phyloP scores from a whole-genome alignment of 2,888 invertebrate species.

The Pemphredon lugubris region DNA sequence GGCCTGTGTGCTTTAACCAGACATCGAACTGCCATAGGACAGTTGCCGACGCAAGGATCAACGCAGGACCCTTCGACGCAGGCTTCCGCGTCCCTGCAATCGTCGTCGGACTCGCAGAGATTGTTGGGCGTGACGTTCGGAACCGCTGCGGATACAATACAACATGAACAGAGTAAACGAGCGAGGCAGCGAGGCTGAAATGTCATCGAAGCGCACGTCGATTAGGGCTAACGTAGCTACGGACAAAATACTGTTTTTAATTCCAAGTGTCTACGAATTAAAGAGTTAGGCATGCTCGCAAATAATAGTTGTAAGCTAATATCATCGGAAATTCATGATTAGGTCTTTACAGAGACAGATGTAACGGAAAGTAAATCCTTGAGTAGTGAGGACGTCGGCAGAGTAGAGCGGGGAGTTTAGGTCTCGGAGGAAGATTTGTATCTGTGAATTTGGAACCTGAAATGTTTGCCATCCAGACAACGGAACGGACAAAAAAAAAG shows the following conservation, averaged over 20 bases:
- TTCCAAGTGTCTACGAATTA: conserved; percentile 64
- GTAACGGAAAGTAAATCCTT: conserved; percentile 77
- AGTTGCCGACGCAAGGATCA: conserved; percentile 90
- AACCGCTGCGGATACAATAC: conserved; percentile 81
- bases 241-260: conserved; percentile 46
- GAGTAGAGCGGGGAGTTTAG: conserved; percentile 62
- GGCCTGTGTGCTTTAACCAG: conserved; percentile 92
- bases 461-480: conserved; percentile 58
- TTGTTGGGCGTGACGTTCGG: conserved; percentile 81
- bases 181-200: conserved; percentile 42
- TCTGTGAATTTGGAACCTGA: conserved; percentile 60
- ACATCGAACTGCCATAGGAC: conserved; percentile 89
- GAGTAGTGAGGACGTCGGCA: conserved; percentile 63
- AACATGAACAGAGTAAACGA: conserved; percentile 70
- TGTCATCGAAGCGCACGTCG: conserved; percentile 40
- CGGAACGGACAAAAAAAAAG: conserved; percentile 30
- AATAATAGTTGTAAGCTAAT: conserved; percentile 64
- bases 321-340: conserved; percentile 64
- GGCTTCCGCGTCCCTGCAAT: conserved; percentile 91
- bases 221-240: conserved; percentile 67
- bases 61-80: conserved; percentile 92
- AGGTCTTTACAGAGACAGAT: conserved; percentile 80
- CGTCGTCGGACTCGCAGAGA: conserved; percentile 91
- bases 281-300: conserved; percentile 67
- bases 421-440: conserved; percentile 53